A percentile compares a stretch with the other conserved stretches of the same genome.
Conservation (phyloP, 2,797 vertebrate species). For the Pogoniulus pusillus region DNA sequence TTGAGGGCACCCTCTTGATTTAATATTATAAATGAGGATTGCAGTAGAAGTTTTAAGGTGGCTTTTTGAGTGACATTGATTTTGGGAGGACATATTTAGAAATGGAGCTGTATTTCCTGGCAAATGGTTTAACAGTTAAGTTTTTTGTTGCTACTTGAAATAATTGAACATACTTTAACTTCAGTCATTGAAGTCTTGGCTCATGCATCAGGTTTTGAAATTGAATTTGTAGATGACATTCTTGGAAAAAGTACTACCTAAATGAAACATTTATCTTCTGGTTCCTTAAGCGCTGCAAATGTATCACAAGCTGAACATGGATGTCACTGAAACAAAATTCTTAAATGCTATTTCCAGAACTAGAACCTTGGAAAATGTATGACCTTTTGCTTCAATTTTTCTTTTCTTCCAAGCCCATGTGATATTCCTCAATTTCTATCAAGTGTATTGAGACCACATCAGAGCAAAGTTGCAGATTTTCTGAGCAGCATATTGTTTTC, state of each 20-base stretch:
- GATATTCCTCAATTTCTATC: background rate
- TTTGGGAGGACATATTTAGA: background rate
- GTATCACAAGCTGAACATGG: background rate
- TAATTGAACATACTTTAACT: background rate
- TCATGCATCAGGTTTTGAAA: background rate
- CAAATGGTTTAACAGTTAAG: background rate
- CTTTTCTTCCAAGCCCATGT: background rate
- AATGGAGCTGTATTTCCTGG: background rate
- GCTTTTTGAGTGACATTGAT: background rate
- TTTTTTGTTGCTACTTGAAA: background rate
- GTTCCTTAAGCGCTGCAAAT: background rate
- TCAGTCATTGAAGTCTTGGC: background rate
- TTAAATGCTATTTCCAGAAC: slow-evolving; percentile 8
- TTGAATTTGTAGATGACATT: background rate
- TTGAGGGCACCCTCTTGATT: background rate
- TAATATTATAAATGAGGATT: background rate
- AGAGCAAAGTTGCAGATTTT: background rate
- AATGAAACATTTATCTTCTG: background rate
- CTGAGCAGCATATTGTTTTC: background rate
- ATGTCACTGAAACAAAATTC: background rate
- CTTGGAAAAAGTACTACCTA: background rate
- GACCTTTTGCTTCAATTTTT: background rate
- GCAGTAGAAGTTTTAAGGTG: background rate
- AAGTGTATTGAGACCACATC: background rate
- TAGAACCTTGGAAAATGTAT: background rate